Percentiles rank a stretch among this genome's conserved stretches.
Evolutionary conservation across 2,797 vertebrate species (phyloP).

Genomic region (Eospalax fontanierii): DNA sequence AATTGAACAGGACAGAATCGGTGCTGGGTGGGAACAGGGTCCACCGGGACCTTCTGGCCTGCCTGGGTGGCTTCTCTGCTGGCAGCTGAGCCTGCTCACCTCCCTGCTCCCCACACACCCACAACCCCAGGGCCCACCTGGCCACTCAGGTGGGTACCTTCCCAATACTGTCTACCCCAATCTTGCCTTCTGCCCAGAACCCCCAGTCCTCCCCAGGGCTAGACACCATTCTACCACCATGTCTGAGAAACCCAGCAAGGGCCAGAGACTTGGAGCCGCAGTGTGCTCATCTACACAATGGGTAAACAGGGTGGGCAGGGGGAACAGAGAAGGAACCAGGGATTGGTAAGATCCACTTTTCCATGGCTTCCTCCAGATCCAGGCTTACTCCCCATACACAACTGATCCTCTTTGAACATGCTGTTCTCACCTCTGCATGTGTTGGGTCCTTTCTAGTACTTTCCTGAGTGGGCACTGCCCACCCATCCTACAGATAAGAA

Average conservation of each 20-base stretch:
- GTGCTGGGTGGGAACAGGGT: neutral
- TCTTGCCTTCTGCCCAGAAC: neutral
- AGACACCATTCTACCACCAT: neutral
- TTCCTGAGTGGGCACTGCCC: neutral
- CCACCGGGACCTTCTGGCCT: neutral
- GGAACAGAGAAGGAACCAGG: neutral
- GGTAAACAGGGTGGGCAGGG: neutral
- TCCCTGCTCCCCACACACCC: neutral
- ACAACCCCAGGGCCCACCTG: neutral
- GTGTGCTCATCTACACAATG: neutral
- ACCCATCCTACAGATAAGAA: conserved; percentile 10
- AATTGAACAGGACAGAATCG: conserved; percentile 75
- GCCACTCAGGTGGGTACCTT: neutral
- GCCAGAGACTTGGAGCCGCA: neutral
- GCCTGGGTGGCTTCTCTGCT: neutral
- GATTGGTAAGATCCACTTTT: neutral
- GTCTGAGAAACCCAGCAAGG: neutral
- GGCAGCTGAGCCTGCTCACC: neutral
- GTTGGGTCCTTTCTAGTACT: neutral
- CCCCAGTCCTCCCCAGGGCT: neutral
- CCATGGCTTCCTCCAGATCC: neutral
- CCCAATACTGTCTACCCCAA: neutral
- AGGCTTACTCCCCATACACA: neutral
- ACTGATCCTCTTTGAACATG: neutral
- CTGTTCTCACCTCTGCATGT: neutral